Evolutionary conservation across 53 echinoderm and acorn worm genomes (phyloP).

Genomic region (Antedon mediterranea): DNA sequence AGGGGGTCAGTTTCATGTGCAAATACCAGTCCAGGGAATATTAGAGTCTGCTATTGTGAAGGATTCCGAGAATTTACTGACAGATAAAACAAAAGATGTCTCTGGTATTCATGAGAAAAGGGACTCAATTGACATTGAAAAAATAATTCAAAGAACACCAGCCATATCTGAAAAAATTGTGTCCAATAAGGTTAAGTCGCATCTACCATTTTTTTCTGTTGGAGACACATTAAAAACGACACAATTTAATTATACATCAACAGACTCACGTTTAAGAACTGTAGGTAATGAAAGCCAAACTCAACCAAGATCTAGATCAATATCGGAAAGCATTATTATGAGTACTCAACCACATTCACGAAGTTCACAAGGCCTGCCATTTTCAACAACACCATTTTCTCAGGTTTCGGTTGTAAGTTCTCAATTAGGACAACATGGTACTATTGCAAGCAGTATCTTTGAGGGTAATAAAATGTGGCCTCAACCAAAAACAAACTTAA

Average conservation of each 20-base stretch:
- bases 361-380: background rate
- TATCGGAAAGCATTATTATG: background rate
- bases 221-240: background rate
- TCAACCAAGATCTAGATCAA: background rate
- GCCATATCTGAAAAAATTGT: background rate
- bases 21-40: constrained; percentile 75
- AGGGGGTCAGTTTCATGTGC: constrained; percentile 85
- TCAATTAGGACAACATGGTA: background rate
- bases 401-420: background rate
- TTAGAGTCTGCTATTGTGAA: constrained; percentile 17
- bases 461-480: background rate
- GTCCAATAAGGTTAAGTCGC: background rate
- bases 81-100: background rate
- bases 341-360: no score
- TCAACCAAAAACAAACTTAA: background rate
- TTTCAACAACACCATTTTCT: background rate
- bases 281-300: background rate
- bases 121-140: background rate
- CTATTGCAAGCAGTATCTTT: background rate
- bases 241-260: background rate
- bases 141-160: background rate
- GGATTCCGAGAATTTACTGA: background rate
- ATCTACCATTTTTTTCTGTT: background rate
- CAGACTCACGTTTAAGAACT: background rate
- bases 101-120: background rate